A percentile compares a stretch with the other conserved stretches of the same genome.
phyloP scores from a whole-genome alignment of 2,797 vertebrate genomes.

The Microctenopoma steveboyesi region DNA sequence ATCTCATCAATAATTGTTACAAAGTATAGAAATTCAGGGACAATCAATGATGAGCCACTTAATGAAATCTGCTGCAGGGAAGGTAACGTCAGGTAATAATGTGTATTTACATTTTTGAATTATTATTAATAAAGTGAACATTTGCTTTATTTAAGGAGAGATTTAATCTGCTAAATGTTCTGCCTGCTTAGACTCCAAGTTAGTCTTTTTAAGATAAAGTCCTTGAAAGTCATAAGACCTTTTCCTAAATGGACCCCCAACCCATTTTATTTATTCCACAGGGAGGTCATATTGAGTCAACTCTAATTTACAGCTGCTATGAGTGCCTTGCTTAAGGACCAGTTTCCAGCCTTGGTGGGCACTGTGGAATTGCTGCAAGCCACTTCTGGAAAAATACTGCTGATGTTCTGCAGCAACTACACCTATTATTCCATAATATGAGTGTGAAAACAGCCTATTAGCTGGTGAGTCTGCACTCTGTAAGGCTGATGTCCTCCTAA shows the following conservation, averaged over 20 bases:
- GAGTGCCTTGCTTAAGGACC: conserved; percentile 21
- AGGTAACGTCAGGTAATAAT: not conserved
- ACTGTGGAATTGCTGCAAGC: conserved; percentile 14
- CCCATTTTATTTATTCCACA: not conserved
- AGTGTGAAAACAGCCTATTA: conserved; percentile 67
- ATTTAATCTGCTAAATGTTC: not conserved
- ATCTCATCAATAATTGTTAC: conserved; percentile 50
- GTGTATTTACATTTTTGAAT: not conserved
- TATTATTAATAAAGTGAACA: not conserved
- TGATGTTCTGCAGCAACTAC: conserved; percentile 47
- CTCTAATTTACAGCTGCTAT: conserved; percentile 24
- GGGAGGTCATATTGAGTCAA: conserved; percentile 14
- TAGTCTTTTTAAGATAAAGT: not conserved
- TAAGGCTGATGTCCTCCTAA: conserved; percentile 58
- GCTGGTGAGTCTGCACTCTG: conserved; percentile 50
- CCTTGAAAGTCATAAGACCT: conserved; percentile 6
- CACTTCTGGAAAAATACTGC: conserved; percentile 51
- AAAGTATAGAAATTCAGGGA: conserved; percentile 53
- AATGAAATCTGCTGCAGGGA: conserved; percentile 39
- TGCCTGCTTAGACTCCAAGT: not conserved
- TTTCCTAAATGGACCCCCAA: not conserved
- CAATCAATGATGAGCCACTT: conserved; percentile 54
- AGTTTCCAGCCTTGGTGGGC: conserved; percentile 13
- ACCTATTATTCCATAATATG: conserved; percentile 63
- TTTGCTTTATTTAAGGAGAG: not conserved